phyloP scores from a whole-genome alignment of 2,888 invertebrate genomes.

The Pilophorus perplexus region DNA sequence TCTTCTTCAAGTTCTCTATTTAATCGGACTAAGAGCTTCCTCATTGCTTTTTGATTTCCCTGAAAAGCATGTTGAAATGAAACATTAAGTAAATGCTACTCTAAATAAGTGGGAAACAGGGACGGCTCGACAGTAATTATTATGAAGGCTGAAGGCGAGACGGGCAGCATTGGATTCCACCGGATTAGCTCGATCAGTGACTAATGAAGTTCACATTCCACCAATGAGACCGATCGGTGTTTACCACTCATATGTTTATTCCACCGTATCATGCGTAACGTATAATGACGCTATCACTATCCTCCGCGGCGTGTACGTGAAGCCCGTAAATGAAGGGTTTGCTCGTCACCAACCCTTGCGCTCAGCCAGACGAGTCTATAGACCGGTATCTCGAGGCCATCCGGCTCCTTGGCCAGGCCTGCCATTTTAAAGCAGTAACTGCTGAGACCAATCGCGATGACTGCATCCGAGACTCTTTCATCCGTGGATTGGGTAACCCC shows the following conservation, averaged over 20 bases:
- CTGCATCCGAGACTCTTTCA: conserved; percentile 17
- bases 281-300: background rate
- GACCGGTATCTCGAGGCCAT: background rate
- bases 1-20: conserved; percentile 81
- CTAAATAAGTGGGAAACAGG: no score
- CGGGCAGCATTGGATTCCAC: no score
- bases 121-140: background rate
- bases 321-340: conserved; percentile 19
- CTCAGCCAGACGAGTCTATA: background rate
- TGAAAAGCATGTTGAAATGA: conserved; percentile 48
- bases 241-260: no score
- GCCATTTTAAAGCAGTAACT: no score
- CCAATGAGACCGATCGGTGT: no score
- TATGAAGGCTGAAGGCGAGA: no score
- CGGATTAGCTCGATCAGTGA: no score
- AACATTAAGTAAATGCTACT: no score
- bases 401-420: background rate
- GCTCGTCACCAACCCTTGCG: background rate
- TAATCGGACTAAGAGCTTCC: conserved; percentile 75
- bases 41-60: conserved; percentile 85
- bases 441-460: conserved; percentile 8
- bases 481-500: background rate
- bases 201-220: no score
- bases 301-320: background rate
- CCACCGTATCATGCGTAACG: no score